A percentile compares a stretch with the other conserved stretches of the same genome.
phyloP scores from a whole-genome alignment of 2,113 vertebrate species.

The Heterocephalus glaber region DNA sequence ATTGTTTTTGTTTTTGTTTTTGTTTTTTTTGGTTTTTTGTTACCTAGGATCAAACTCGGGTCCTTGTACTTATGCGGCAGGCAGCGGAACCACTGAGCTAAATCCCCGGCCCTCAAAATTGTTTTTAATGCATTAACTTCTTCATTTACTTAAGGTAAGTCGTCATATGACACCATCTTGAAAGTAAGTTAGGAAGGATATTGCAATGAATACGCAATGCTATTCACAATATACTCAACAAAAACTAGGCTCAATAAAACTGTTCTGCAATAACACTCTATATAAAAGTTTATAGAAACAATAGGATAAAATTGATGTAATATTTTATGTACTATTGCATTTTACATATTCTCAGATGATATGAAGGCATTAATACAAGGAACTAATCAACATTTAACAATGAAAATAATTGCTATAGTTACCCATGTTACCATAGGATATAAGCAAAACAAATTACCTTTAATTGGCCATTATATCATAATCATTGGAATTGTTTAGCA shows the following conservation, averaged over 20 bases:
- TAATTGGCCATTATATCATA: constrained; percentile 59
- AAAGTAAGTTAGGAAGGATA: background rate
- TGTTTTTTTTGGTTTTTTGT: too few relatives aligned
- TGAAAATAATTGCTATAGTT: constrained; percentile 47
- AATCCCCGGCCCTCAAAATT: too few relatives aligned
- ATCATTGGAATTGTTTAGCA: constrained; percentile 51
- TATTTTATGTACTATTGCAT: constrained; percentile 29
- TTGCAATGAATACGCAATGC: background rate
- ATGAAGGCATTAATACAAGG: constrained; percentile 33
- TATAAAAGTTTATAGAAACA: constrained; percentile 50
- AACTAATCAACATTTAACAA: constrained; percentile 45
- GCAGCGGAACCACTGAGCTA: too few relatives aligned
- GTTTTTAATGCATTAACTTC: background rate
- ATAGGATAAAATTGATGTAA: constrained; percentile 39
- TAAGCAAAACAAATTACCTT: background rate
- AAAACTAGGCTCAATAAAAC: constrained; percentile 13
- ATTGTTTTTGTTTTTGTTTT: too few relatives aligned
- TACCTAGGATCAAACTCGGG: too few relatives aligned
- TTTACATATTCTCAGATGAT: constrained; percentile 43
- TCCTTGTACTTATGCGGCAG: too few relatives aligned
- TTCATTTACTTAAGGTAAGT: background rate
- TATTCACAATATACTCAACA: background rate
- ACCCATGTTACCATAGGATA: background rate
- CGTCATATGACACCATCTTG: background rate
- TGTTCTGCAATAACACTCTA: background rate